Evolutionary conservation across 2,888 invertebrate genomes (phyloP).

Genomic region (Griposia aprilina): DNA sequence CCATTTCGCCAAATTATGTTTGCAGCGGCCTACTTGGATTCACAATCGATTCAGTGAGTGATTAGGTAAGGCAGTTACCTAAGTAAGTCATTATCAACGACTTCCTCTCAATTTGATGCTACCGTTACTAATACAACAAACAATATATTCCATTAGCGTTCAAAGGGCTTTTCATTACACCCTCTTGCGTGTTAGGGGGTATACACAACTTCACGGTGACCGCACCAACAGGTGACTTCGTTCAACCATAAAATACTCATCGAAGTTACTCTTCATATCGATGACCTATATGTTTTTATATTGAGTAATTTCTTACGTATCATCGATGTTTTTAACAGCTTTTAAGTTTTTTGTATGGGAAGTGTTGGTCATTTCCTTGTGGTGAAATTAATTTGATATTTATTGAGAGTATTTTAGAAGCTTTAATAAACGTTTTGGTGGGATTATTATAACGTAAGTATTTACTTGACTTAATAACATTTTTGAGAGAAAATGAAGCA

Average conservation of each 20-base stretch:
- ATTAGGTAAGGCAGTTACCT: not conserved
- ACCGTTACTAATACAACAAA: conserved; percentile 2
- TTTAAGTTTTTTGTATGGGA: conserved; percentile 6
- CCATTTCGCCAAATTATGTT: not conserved
- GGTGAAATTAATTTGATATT: conserved; percentile 12
- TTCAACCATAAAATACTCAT: conserved; percentile 67
- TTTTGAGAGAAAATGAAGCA: not conserved
- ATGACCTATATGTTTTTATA: conserved; percentile 56
- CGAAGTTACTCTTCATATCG: conserved; percentile 46
- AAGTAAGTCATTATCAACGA: not conserved
- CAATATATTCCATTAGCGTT: conserved; percentile 43
- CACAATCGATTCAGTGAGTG: not conserved
- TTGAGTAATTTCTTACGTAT: conserved; percentile 43
- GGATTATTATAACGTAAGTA: not conserved
- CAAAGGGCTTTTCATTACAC: conserved; percentile 44
- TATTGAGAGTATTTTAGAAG: not conserved
- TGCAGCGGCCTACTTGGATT: not conserved
- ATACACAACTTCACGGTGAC: conserved; percentile 72
- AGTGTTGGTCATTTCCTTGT: conserved; percentile 5
- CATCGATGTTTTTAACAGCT: conserved; percentile 12
- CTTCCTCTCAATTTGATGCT: not conserved
- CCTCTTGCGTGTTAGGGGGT: conserved; percentile 20
- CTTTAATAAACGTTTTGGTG: not conserved
- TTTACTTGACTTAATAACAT: not conserved
- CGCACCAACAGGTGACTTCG: conserved; percentile 70